These are phyloP conservation scores for Baryphthengus martii DNA, from an alignment of 2,113 vertebrate species.

Conservation along the genomic window DNA sequence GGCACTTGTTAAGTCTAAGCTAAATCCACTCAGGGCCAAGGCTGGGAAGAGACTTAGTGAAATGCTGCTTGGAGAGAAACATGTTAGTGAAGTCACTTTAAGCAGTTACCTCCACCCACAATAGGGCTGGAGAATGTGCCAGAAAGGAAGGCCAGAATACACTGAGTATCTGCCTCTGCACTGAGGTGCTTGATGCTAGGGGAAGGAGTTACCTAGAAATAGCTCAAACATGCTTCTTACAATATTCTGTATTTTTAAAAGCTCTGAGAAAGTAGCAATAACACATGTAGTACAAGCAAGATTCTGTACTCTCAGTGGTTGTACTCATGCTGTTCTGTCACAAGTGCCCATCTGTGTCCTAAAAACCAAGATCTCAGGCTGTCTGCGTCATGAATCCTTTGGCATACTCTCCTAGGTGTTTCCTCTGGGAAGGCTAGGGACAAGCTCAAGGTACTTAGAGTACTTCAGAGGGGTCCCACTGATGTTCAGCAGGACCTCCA, in stretches of 20 bases:
- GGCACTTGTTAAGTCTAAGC: not conserved
- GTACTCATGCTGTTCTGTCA: not conserved
- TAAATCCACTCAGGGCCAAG: not conserved
- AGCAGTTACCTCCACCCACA: not conserved
- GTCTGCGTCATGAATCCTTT: not conserved
- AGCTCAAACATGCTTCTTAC: not conserved
- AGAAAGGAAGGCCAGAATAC: not conserved
- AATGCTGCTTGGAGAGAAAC: accelerated
- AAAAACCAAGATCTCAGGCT: not conserved
- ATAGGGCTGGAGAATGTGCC: accelerated
- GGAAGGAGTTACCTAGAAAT: not conserved
- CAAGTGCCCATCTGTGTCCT: not conserved
- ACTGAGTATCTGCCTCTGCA: not conserved
- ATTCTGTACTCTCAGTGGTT: not conserved
- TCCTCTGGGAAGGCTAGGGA: not conserved
- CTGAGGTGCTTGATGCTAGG: accelerated
- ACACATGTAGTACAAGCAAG: accelerated
- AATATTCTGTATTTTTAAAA: not conserved
- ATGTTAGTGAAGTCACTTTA: not conserved
- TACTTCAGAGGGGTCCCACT: not conserved
- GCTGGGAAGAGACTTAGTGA: not conserved
- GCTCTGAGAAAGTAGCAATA: not conserved
- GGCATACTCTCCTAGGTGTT: not conserved
- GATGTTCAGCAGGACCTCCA: not conserved
- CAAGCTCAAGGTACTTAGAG: not conserved